Base-by-base conservation (phyloP, 2,888 invertebrate genomes). In the Diarsia rubi region DNA sequence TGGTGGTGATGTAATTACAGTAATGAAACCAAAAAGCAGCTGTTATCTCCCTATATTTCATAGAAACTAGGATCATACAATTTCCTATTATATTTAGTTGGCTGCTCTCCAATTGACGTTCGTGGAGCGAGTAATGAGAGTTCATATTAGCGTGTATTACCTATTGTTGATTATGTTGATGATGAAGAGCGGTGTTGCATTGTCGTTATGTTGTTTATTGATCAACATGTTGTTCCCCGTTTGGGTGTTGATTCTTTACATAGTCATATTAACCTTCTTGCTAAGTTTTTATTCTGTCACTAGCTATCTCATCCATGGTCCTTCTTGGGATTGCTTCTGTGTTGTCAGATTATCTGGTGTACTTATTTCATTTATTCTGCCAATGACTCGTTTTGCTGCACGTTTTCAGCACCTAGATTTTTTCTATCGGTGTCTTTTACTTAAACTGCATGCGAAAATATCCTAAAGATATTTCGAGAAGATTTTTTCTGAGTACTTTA, bases 1-100 rank as follows among this genome's bases (percentile, higher is more conserved):
- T 65, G 24, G 24, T 12, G 44, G 31, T 54, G 12, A 63, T 68
- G 42, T 76, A 68, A 54, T 68, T 76, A 63, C 9, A 68, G 62
- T 24, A 19, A 65, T 66, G 59, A 31, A 66, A 63, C 63, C 54
- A n/a, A 42, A 47, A 76, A 75, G 21, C 54, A 76, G 42, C 68
- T 76, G 69, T 69, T 76, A 75, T 69, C 44, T 49, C n/a, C 21
- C 14, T 49, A 63, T 63, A 69, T 49, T 76, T 63, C 42, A 54
- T 42, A 11, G 21, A 21, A 3, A 68, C 75, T 54, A 54, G 27
- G 21, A 67, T 54, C 27, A 45, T n/a, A 54, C n/a, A 42, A 75
- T 76, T 64, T 76, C 63, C 68, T 44, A 76, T 49, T 63, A 47
- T 8, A 63, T 76, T 31, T 19, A 47, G 47, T 57, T 76, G 76